A percentile compares a stretch with the other conserved stretches of the same genome.
These are phyloP conservation scores for Peromyscus polionotus DNA, from an alignment of 2,113 vertebrate species.

Conservation along the genomic window DNA sequence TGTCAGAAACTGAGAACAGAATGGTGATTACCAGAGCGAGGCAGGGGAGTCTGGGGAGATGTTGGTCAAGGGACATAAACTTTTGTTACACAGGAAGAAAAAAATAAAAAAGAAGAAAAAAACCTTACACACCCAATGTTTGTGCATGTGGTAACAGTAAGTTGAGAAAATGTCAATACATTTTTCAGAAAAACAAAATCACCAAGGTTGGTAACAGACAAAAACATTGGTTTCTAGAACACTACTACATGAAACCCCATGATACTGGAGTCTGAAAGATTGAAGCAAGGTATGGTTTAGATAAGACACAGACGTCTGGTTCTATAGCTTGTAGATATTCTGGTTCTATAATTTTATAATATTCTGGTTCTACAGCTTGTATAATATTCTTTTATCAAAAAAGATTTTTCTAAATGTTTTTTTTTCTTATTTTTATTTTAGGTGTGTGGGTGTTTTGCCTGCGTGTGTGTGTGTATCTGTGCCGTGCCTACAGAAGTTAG, in stretches of 20 bases:
- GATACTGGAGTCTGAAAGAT: neutral
- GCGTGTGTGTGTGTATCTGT: neutral
- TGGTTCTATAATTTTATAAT: neutral
- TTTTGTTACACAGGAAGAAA: neutral
- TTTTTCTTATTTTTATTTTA: neutral
- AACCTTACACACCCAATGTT: neutral
- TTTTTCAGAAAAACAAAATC: constrained; percentile 11
- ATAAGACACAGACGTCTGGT: neutral
- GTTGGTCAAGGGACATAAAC: neutral
- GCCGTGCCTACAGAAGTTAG: neutral
- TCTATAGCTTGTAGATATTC: neutral
- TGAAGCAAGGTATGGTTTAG: neutral
- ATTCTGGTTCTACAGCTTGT: neutral
- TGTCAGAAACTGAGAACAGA: neutral
- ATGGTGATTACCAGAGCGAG: neutral
- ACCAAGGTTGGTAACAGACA: neutral
- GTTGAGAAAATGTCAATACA: neutral
- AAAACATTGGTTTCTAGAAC: neutral
- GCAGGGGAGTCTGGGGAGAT: neutral
- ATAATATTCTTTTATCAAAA: neutral
- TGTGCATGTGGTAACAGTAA: neutral
- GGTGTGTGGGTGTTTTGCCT: neutral
- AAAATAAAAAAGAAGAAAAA: neutral
- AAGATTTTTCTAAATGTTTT: neutral
- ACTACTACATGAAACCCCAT: neutral